Base-by-base conservation (phyloP, 1,140 invertebrate species). In the Sitobion miscanthi region DNA sequence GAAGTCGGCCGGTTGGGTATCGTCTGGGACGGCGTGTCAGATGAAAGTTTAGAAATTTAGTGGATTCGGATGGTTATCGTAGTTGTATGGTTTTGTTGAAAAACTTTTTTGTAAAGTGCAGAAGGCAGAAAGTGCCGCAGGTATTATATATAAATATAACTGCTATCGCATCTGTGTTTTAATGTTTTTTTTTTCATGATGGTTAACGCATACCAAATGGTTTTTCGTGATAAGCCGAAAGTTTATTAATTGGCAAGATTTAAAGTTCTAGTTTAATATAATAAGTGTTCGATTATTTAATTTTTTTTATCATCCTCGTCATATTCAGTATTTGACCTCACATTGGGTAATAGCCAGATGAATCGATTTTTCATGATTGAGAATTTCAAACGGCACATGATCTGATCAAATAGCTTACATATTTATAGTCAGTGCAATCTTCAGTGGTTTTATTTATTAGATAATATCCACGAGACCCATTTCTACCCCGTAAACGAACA, bases 11-110 rank as follows among this genome's bases (percentile, higher is more conserved):
- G 4, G 14, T n/a, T 1, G 30, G 62, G 30, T n/a, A 77, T 77
- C 62, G 30, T 77, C n/a, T 77, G 62, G 62, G 62, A 35, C 62
- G 62, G 17, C 62, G 30, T 77, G 30, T 77, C 30, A 77, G 62
- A 77, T 77, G 62, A 35, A 77, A 77, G 62, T 77, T 77, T 77
- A 77, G 62, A 77, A 77, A 77, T 77, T 77, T 77, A 77, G 62
- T 77, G 62, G 62, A 77, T 77, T n/a, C 14, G 62, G 62, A 77
- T 77, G n/a, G 62, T 77, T 77, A 77, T 77, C 62, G 62, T n/a
- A 11, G 62, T 77, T 77, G n/a, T 77, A 77, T 77, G n/a, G 62
- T n/a, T 77, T 77, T 77, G 62, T 77, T 77, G 62, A 77, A 77
- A 69, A 77, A 77, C 62, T 77, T 77, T 42, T 77, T 77, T 77